phyloP scores from a whole-genome alignment of 2,888 invertebrate genomes.

The Epinotia demarniana region DNA sequence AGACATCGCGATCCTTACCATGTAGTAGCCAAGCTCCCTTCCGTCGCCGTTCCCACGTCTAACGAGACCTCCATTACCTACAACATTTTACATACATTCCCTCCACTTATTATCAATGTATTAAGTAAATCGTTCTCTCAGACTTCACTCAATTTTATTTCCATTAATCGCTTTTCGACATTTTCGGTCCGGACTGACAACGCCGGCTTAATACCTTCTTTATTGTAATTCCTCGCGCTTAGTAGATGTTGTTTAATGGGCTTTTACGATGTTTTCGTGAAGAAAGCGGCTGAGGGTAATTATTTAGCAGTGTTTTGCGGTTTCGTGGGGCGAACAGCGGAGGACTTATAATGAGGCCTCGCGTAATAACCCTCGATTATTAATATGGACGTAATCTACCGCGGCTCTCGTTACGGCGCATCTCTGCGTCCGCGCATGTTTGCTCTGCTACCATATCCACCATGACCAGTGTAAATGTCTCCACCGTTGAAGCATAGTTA shows the following conservation, averaged over 20 bases:
- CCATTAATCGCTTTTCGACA: constrained; percentile 79
- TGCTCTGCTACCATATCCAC: constrained; percentile 22
- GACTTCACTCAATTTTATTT: constrained; percentile 77
- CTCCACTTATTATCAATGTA: constrained; percentile 80
- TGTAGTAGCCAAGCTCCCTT: constrained; percentile 64
- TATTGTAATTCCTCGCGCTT: constrained; percentile 77
- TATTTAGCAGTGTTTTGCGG: constrained; percentile 82
- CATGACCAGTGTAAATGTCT: neutral
- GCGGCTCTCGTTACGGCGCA: constrained; percentile 67
- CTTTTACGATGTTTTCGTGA: constrained; percentile 79
- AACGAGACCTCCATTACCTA: constrained; percentile 81
- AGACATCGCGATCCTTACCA: constrained; percentile 76
- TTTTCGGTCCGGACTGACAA: constrained; percentile 73
- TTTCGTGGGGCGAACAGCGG: constrained; percentile 73
- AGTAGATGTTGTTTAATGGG: constrained; percentile 76
- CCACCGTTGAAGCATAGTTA: neutral
- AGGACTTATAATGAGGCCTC: constrained; percentile 74
- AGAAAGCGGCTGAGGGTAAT: constrained; percentile 78
- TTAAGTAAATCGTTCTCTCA: constrained; percentile 78
- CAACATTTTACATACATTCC: constrained; percentile 79
- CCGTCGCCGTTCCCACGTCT: constrained; percentile 77
- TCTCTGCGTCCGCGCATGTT: constrained; percentile 52
- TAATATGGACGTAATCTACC: constrained; percentile 76
- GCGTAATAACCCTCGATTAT: constrained; percentile 79
- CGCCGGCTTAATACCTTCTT: constrained; percentile 76